These are phyloP conservation scores for Megaleporinus macrocephalus DNA, from an alignment of 2,113 vertebrate species.

Conservation along the genomic window DNA sequence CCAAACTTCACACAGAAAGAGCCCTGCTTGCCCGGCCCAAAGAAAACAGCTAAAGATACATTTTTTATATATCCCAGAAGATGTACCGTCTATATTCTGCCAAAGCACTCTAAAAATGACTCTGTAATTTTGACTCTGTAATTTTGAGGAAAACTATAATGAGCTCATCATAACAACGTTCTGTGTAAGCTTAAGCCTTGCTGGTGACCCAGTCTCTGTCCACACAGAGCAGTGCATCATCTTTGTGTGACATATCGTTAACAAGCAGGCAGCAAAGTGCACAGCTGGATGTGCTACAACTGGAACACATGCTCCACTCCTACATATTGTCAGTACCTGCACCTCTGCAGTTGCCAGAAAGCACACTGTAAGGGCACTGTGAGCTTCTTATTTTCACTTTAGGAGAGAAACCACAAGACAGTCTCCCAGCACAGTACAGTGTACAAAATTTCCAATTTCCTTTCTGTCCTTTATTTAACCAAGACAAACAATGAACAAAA, in stretches of 20 bases:
- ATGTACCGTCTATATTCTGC: too few species aligned
- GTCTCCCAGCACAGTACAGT: background rate
- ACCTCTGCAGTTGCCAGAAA: background rate
- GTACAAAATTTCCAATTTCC: background rate
- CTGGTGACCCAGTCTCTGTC: background rate
- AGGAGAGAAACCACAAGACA: background rate
- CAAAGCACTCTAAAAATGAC: too few species aligned
- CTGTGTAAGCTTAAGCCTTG: background rate
- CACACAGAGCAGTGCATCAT: conserved; percentile 4
- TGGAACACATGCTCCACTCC: conserved; percentile 12
- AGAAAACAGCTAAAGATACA: too few species aligned
- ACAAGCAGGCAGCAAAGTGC: conserved; percentile 13
- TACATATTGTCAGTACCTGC: background rate
- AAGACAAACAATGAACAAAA: background rate
- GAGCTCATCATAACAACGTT: too few species aligned
- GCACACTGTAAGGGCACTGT: conserved; percentile 3
- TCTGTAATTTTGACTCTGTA: too few species aligned
- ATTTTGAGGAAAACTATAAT: too few species aligned
- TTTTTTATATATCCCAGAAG: too few species aligned
- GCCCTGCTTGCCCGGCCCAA: too few species aligned
- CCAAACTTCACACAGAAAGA: too few species aligned
- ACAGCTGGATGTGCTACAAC: conserved; percentile 16
- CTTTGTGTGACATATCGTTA: conserved; percentile 28
- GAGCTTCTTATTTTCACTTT: background rate
- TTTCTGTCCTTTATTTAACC: background rate